Percentiles rank a stretch among this genome's conserved stretches.
These are phyloP conservation scores for Apamea monoglypha DNA, from an alignment of 2,888 invertebrate genomes.

Conservation along the genomic window DNA sequence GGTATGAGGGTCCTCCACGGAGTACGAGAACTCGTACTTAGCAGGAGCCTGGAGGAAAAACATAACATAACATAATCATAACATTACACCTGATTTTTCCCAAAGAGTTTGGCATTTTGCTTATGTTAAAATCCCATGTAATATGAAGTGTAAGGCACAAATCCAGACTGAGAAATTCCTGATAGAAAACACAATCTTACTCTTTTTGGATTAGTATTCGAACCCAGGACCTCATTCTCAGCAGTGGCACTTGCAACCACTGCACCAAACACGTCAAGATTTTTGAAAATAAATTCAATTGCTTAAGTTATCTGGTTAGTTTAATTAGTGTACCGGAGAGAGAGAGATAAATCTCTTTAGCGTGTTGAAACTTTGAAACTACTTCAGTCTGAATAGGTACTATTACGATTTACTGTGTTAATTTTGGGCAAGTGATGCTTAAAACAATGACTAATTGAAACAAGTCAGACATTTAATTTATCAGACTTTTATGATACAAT, in stretches of 20 bases:
- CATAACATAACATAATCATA: neutral
- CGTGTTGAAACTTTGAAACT: neutral
- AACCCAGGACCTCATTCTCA: neutral
- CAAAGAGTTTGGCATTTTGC: neutral
- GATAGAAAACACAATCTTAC: neutral
- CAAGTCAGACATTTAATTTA: neutral
- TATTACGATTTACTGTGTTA: neutral
- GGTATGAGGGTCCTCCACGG: conserved; percentile 90
- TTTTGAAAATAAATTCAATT: neutral
- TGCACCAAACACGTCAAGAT: neutral
- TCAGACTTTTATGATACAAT: conserved; percentile 11
- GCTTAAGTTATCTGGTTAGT: neutral
- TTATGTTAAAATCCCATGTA: neutral
- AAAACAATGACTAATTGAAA: conserved; percentile 27
- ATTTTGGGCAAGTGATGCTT: neutral
- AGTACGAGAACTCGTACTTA: conserved; percentile 90
- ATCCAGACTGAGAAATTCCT: neutral
- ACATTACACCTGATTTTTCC: neutral
- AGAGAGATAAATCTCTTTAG: neutral
- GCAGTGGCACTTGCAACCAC: neutral
- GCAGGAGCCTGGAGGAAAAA: conserved; percentile 82
- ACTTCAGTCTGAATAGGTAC: neutral
- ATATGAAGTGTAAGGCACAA: neutral
- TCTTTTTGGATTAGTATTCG: too few species aligned
- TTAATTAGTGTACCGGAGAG: conserved; percentile 1